Conservation (phyloP, 1,140 invertebrate genomes). For the Drosophila ironensis region DNA sequence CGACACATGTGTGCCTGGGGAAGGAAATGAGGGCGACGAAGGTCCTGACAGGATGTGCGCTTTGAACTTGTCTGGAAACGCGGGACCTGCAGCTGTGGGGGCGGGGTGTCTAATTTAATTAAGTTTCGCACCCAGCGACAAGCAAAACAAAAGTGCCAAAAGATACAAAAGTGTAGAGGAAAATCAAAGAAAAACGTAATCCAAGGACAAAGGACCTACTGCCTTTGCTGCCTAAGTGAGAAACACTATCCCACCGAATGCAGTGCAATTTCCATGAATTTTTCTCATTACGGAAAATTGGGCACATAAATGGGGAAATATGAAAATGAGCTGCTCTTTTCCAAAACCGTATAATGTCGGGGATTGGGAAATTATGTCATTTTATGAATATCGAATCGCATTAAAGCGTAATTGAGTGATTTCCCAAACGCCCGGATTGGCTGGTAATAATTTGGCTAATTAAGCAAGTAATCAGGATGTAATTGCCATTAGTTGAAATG, state of each 20-base stretch:
- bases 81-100: background rate
- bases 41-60: constrained; percentile 32
- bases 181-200: constrained; percentile 8
- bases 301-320: constrained; percentile 19
- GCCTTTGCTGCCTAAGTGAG: background rate
- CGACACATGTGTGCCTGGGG: constrained; percentile 11
- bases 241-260: background rate
- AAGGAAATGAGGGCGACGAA: background rate
- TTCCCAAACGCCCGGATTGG: too few species aligned
- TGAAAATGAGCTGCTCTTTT: constrained; percentile 10
- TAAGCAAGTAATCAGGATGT: background rate
- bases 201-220: constrained; percentile 32
- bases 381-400: background rate
- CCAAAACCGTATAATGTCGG: constrained; percentile 10
- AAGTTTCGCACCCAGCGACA: constrained; percentile 34
- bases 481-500: background rate
- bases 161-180: constrained; percentile 12
- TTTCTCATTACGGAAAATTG: constrained; percentile 19
- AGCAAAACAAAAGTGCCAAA: constrained; percentile 19
- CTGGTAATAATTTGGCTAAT: background rate
- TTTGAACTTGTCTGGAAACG: constrained; percentile 36
- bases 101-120: constrained; percentile 48
- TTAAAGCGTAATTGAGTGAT: constrained; percentile 17
- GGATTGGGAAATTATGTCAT: constrained; percentile 10
- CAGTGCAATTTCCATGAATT: constrained; percentile 1